Base-by-base conservation (phyloP, 1,140 invertebrate genomes). In the Drosophila ogumai region DNA sequence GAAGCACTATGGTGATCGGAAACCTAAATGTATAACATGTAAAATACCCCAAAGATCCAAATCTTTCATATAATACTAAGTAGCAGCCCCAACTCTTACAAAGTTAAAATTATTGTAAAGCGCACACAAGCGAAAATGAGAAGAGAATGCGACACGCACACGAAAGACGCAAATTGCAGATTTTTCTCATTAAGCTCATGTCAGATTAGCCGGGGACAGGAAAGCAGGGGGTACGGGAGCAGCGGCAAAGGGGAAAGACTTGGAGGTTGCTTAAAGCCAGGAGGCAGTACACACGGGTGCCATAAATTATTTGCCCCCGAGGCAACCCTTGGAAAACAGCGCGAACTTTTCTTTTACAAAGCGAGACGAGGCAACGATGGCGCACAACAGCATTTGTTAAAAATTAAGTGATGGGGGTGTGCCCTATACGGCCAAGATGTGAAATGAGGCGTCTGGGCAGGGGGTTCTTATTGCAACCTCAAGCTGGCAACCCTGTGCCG, bases 371-470 rank as follows among this genome's bases (percentile, higher is more conserved):
- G 76, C 13, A 65, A 43, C 34, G 49, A 57, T 38, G 31, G 36
- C 47, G 25, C 36, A 55, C 67, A 75, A 60, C 60, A 75, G 75
- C 75, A 87, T 87, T 87, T 87, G 82, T 82, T 87, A 82, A 79
- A 87, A 87, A 87, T 87, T 87, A 82, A 82, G 82, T 87, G 82
- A 87, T 87, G 82, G 82, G 82, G 82, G 75, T 87, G 75, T 87
- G 75, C 71, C 67, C 72, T 69, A 76, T 79, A 54, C 60, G 59
- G 58, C 36, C 65, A 60, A 47, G 32, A 61, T 15, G 50, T 56
- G 34, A 47, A 57, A 49, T 46, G 40, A 47, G 40, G 43, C 25
- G 25, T 40, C n/a, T 67, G 47, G 47, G 34, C 34, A 43, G 52
- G 57, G 59, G 69, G 63, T 66, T 76, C 82, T 81, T 66, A 68